Evolutionary conservation across 1,140 invertebrate species (phyloP).

Genomic region (Drosophila triauraria): DNA sequence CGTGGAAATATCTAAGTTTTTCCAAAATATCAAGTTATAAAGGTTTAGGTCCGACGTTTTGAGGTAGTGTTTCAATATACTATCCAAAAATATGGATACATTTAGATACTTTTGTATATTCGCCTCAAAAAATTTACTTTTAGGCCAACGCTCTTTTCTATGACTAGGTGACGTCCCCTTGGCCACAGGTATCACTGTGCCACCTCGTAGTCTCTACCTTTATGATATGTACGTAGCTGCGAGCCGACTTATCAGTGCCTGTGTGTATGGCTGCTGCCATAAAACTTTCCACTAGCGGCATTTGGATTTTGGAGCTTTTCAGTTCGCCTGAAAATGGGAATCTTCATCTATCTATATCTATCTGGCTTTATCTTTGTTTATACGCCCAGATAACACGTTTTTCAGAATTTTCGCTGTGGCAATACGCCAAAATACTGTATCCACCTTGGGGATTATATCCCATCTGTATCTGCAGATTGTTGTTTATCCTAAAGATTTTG

Average conservation of each 20-base stretch:
- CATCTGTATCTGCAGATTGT: constrained; percentile 38
- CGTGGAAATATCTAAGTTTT: neutral
- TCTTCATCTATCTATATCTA: constrained; percentile 40
- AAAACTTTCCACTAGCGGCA: constrained; percentile 51
- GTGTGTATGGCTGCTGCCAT: constrained; percentile 32
- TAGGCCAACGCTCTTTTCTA: neutral
- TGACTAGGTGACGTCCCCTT: neutral
- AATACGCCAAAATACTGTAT: constrained; percentile 25
- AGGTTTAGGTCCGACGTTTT: neutral
- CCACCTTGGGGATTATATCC: constrained; percentile 32
- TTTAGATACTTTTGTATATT: too few species aligned
- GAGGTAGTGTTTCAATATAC: neutral
- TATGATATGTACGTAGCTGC: constrained; percentile 22
- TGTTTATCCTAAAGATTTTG: constrained; percentile 24
- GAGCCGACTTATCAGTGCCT: constrained; percentile 29
- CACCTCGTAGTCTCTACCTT: constrained; percentile 12
- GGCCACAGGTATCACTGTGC: constrained; percentile 15
- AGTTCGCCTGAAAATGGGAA: constrained; percentile 31
- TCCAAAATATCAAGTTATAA: neutral
- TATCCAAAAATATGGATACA: too few species aligned
- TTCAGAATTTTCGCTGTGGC: constrained; percentile 45
- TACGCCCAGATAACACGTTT: constrained; percentile 42
- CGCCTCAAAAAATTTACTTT: too few species aligned
- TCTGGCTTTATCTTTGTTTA: constrained; percentile 44
- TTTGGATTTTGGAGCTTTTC: constrained; percentile 27